A percentile compares a stretch with the other conserved stretches of the same genome.
Evolutionary conservation across 2,797 vertebrate genomes (phyloP).

Genomic region (Echiichthys vipera): DNA sequence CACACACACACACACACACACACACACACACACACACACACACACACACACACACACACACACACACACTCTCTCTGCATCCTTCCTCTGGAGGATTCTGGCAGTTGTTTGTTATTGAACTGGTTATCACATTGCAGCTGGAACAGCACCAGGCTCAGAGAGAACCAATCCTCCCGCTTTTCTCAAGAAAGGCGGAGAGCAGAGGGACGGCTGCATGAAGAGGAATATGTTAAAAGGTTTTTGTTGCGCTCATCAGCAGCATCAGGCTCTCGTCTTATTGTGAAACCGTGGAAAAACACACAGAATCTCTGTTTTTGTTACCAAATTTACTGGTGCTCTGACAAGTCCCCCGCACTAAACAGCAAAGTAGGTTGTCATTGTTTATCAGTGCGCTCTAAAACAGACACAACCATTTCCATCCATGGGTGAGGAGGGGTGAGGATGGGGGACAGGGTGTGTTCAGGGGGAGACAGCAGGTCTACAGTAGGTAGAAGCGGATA

Average conservation of each 20-base stretch:
- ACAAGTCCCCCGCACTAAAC: neutral
- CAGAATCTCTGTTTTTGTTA: neutral
- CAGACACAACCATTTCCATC: too few species aligned
- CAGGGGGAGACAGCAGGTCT: too few species aligned
- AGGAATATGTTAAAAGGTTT: conserved; percentile 39
- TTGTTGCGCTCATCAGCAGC: conserved; percentile 26
- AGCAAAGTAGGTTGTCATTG: neutral
- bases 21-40: conserved; percentile 21
- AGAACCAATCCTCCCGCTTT: conserved; percentile 54
- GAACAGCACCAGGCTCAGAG: conserved; percentile 64
- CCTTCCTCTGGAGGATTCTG: conserved; percentile 78
- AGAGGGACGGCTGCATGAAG: conserved; percentile 41
- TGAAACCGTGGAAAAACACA: neutral
- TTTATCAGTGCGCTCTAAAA: too few species aligned
- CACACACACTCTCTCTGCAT: conserved; percentile 54
- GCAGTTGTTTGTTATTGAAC: conserved; percentile 83
- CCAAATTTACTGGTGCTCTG: neutral
- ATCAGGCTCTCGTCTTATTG: neutral
- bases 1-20: conserved; percentile 40
- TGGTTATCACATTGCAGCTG: conserved; percentile 81
- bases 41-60: conserved; percentile 24
- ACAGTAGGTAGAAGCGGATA: too few species aligned
- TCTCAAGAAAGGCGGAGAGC: conserved; percentile 52
- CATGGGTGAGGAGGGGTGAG: too few species aligned
- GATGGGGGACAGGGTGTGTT: too few species aligned